Evolutionary conservation across 2,888 invertebrate genomes (phyloP).

Genomic region (Orchesellides sinensis): DNA sequence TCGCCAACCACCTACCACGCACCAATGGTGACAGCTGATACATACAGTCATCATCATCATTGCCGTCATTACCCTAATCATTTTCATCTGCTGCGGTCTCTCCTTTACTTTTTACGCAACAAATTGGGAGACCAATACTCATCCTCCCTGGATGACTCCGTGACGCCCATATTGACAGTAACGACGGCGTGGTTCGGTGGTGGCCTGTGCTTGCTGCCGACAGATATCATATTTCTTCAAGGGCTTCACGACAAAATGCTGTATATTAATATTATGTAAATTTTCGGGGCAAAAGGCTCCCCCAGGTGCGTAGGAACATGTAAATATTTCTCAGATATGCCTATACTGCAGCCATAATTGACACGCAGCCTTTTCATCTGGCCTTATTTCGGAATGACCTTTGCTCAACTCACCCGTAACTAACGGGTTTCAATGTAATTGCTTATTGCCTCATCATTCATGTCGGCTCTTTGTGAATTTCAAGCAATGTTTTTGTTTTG

Average conservation of each 20-base stretch:
- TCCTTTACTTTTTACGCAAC: conserved; percentile 47
- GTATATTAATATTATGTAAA: not conserved
- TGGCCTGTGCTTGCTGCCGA: conserved; percentile 52
- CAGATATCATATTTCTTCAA: conserved; percentile 64
- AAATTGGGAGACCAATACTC: conserved; percentile 63
- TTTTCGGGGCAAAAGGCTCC: not conserved
- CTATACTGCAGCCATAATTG: conserved; percentile 12
- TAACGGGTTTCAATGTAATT: conserved; percentile 71
- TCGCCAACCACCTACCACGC: conserved; percentile 32
- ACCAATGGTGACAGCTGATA: conserved; percentile 36
- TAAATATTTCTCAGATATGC: conserved; percentile 8
- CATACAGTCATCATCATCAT: conserved; percentile 39
- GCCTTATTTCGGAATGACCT: conserved; percentile 68
- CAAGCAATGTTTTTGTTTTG: conserved; percentile 54
- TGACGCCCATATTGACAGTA: conserved; percentile 70
- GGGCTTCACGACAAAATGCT: not conserved
- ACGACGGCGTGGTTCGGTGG: conserved; percentile 65
- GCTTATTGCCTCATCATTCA: conserved; percentile 53
- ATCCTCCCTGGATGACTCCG: conserved; percentile 58
- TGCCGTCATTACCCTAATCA: conserved; percentile 57
- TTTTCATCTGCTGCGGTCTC: conserved; percentile 50
- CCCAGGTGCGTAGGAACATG: conserved; percentile 48
- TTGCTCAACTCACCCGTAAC: conserved; percentile 68
- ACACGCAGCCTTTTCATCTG: conserved; percentile 31
- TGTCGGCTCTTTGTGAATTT: conserved; percentile 53